Evolutionary conservation across 2,888 invertebrate genomes (phyloP).

Genomic region (Thymelicus lineola): DNA sequence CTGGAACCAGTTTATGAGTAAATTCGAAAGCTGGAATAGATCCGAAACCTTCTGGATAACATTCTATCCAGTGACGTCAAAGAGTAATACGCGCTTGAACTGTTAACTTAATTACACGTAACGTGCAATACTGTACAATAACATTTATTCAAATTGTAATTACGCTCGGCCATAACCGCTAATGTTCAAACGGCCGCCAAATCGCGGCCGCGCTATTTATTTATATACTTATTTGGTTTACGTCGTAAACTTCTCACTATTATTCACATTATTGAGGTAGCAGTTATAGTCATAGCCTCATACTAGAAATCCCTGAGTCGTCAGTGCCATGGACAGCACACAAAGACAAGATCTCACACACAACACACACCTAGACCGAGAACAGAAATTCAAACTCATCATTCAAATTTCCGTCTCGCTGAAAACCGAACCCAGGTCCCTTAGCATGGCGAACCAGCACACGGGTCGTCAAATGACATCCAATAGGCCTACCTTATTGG

Average conservation of each 20-base stretch:
- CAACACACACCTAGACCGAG: too few relatives aligned
- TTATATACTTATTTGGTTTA: conserved; percentile 16
- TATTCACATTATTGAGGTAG: not conserved
- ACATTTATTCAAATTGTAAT: conserved; percentile 24
- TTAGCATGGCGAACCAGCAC: too few relatives aligned
- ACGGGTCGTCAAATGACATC: too few relatives aligned
- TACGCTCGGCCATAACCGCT: conserved; percentile 7
- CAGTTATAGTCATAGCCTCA: too few relatives aligned
- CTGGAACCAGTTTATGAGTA: too few relatives aligned
- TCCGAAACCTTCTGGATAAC: not conserved
- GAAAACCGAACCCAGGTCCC: too few relatives aligned
- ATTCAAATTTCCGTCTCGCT: too few relatives aligned
- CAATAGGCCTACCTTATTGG: too few relatives aligned
- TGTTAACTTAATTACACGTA: not conserved
- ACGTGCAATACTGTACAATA: not conserved
- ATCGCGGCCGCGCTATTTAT: conserved; percentile 16
- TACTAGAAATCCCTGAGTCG: too few relatives aligned
- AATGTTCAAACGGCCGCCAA: conserved; percentile 12
- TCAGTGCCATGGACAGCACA: too few relatives aligned
- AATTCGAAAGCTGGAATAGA: not conserved
- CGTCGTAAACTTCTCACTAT: conserved; percentile 5
- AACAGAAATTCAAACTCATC: too few relatives aligned
- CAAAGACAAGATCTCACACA: too few relatives aligned
- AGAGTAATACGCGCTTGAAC: not conserved
- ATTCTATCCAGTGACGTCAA: not conserved